A percentile compares a stretch with the other conserved stretches of the same genome.
phyloP scores from a whole-genome alignment of 2,888 invertebrate species.

The Lomographa bimaculata region DNA sequence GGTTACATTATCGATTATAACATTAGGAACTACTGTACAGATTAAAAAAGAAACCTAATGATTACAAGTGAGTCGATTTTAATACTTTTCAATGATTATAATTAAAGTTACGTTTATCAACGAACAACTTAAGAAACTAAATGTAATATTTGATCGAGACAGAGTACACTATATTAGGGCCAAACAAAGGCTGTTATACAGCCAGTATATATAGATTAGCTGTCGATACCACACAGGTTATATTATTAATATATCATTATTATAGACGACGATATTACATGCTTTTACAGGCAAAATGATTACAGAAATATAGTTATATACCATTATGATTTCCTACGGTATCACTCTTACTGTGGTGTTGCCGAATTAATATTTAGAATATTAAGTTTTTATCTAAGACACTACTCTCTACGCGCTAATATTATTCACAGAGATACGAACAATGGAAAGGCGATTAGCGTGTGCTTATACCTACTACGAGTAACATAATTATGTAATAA shows the following conservation, averaged over 20 bases:
- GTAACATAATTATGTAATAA: slow-evolving; percentile 40
- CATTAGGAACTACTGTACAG: slow-evolving; percentile 82
- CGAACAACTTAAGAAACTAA: slow-evolving; percentile 29
- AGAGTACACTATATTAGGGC: slow-evolving; percentile 23
- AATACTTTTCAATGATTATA: slow-evolving; percentile 52
- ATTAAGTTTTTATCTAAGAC: slow-evolving; percentile 78
- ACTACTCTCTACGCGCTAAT: slow-evolving; percentile 77
- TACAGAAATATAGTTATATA: slow-evolving; percentile 68
- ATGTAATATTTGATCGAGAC: slow-evolving; percentile 37
- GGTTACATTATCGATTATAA: slow-evolving; percentile 79
- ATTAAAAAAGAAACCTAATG: slow-evolving; percentile 50
- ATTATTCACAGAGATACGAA: slow-evolving; percentile 77
- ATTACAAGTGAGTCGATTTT: slow-evolving; percentile 56
- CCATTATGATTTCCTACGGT: slow-evolving; percentile 67
- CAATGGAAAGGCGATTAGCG: slow-evolving; percentile 74
- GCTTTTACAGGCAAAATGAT: slow-evolving; percentile 68
- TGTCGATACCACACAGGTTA: slow-evolving; percentile 54
- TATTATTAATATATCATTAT: slow-evolving; percentile 35
- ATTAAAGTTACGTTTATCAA: slow-evolving; percentile 44
- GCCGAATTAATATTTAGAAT: slow-evolving; percentile 79
- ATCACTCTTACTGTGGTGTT: slow-evolving; percentile 81
- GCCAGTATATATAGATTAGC: slow-evolving; percentile 45
- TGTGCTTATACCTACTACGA: slow-evolving; percentile 66
- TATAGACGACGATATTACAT: slow-evolving; percentile 57
- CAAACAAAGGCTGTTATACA: slow-evolving; percentile 64